Base-by-base conservation (phyloP, 2,888 invertebrate species). In the Choreutis nemorana region DNA sequence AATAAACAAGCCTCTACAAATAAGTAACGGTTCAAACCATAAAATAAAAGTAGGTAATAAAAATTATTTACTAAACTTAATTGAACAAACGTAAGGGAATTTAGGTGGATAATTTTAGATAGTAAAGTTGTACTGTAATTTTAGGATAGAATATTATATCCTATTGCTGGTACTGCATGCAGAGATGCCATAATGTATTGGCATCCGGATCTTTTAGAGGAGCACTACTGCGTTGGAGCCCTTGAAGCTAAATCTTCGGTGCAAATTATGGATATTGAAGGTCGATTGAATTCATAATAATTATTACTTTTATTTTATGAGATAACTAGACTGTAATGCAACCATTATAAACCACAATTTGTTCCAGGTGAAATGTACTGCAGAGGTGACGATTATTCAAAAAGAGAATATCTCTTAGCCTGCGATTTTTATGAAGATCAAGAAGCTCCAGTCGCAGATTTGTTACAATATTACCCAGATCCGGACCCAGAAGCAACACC, bases 381-480 rank as follows among this genome's bases (percentile, higher is more conserved):
- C 41, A 73, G 65, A 41, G 78, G 77, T 3, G 77, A 78, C 18
- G 77, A 77, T 37, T 78, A 78, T 39, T 78, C 78, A 0, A 78
- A 78, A 37, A 49, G 78, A 21, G 78, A 78, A 41, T 78, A 55
- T 42, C 51, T 78, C 24, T 41, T 78, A 12, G 78, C 77, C 2
- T 78, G 78, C 44, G 78, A 78, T 30, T 78, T 78, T 43, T 78
- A 73, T 36, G 77, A 78, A 50, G 78, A 78, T 26, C 77, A 78
- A 46, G 78, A 78, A 41, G 54, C 75, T 3, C 77, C 77, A 4
- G 73, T 77, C 2, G 78, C 78, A 2, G 73, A 77, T 48, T 45
- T 78, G 31, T 48, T 78, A 10, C 77, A 77, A 29, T 78, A 77
- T 31, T 78, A 78, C 43, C 72, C 73, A 2, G 75, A 77, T 39